Evolutionary conservation across 2,888 invertebrate species (phyloP), one percentile per base, ranked within the genome.

Genomic region (Tachystola acroxantha): DNA sequence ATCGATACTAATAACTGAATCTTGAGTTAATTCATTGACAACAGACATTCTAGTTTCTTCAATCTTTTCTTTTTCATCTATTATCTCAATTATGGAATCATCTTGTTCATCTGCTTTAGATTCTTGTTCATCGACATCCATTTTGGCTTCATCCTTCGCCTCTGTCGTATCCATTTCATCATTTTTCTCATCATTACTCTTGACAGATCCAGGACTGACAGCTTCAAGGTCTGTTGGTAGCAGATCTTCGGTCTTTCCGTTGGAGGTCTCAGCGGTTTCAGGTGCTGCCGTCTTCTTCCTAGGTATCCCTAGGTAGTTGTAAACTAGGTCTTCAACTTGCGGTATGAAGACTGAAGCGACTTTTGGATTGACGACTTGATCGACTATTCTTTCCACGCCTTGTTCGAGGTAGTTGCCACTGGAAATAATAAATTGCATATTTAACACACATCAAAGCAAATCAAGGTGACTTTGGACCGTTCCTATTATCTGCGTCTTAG

Each of bases 321-420:
- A 97, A 0, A 96, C 94, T 10, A 96, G 91, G 57, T 96, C 95
- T 74, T 96, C 96, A 6, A 98, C 94, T 88, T 95, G 93, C 0
- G 97, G 95, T 64, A 95, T 92, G 68, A 97, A 96, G 7, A 95
- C 91, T 2, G 94, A 91, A 45, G 92, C 91, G 5, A 97, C 94
- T 87, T 97, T 97, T 0, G 96, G 96, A 73, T 96, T 96, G 0
- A 98, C 96, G 0, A 97, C 96, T 88, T 98, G 98, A 67, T 97
- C 97, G 0, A 98, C 96, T 45, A 98, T 96, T 48, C 97, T 91
- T 70, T 97, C 96, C 2, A 98, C 95, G 6, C 98, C 98, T 50
- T 92, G 93, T 59, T 96, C 95, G 48, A 98, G 84, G 74, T 94
- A 96, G 29, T 95, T 95, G 36, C 95, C 94, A 62, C 96, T 96